These are phyloP conservation scores for Acanthornis magna DNA, from an alignment of 2,797 vertebrate genomes.

Conservation along the genomic window DNA sequence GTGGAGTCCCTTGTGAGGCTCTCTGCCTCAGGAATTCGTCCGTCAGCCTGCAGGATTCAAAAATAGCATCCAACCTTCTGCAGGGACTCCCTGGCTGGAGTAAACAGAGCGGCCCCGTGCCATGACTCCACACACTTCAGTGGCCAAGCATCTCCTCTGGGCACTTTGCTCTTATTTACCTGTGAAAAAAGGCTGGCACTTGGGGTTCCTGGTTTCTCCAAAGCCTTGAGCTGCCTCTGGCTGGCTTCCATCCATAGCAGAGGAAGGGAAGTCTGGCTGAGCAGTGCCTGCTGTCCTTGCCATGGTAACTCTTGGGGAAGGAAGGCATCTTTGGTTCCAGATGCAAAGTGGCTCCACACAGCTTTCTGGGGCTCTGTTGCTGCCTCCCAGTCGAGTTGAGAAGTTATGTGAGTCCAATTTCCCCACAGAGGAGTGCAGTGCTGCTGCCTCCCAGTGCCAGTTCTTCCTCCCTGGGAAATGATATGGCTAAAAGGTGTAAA, in stretches of 20 bases:
- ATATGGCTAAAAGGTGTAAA: neutral
- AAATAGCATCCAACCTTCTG: neutral
- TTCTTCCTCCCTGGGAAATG: neutral
- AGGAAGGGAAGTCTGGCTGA: neutral
- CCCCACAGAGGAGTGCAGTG: rapidly evolving
- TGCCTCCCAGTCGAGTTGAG: neutral
- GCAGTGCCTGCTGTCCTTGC: neutral
- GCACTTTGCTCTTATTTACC: neutral
- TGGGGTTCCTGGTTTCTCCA: neutral
- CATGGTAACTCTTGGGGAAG: neutral
- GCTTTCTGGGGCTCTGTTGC: neutral
- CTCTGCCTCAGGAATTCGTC: neutral
- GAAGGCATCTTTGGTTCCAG: neutral
- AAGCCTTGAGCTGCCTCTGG: neutral
- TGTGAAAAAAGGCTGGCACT: neutral
- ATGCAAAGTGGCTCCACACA: neutral
- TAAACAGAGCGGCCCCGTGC: neutral
- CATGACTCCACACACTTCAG: neutral
- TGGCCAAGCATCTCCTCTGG: neutral
- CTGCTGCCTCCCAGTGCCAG: neutral
- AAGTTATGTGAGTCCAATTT: rapidly evolving
- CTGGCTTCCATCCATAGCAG: neutral
- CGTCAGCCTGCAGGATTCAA: neutral
- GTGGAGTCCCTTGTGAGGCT: neutral
- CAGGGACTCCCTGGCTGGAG: neutral